Evolutionary conservation across 2,888 invertebrate genomes (phyloP), one percentile per base, ranked within the genome.

Genomic region (Plemyria rubiginata): DNA sequence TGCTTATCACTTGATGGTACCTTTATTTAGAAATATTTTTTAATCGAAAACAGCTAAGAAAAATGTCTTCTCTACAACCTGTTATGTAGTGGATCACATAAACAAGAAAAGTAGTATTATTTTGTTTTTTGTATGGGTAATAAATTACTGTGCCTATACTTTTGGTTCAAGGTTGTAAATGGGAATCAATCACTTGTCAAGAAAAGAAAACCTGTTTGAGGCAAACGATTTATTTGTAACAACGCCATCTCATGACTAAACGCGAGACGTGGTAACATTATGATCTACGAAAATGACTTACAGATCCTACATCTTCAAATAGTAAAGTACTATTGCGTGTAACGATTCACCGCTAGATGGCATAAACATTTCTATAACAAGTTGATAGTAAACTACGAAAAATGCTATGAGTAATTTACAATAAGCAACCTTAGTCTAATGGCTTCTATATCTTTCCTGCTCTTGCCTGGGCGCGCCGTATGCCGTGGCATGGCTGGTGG

Each of bases 401-500:
- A 55, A 58, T 55, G 29, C 53, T 55, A 60, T 38, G 56, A 52
- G 41, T 57, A 55, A 63, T 63, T 48, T 67, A 65, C 66, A 65
- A 68, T 53, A 54, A 72, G 12, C 5, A 52, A 6, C 60, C 63
- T 75, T 73, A 58, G 36, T 58, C 69, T 78, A 67, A 62, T 69
- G 74, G 78, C 77, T 73, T 56, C 68, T 69, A 58, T 70, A 77
- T 83, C 71, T 79, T 60, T 57, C 62, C 73, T 86, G 85, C 67
- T 90, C 87, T 64, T 90, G 84, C 77, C 94, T 85, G 0, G 95
- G 94, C 51, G 94, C 94, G 4, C 95, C 96, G 76, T 95, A 96
- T 0, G 96, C 95, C 0, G 95, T 95, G 0, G 96, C 96, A 70
- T 96, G 95, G 70, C 96, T 96, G 62, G 94, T 95, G 11, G 96